phyloP scores from a whole-genome alignment of 2,113 vertebrate genomes.

The Jaculus jaculus region DNA sequence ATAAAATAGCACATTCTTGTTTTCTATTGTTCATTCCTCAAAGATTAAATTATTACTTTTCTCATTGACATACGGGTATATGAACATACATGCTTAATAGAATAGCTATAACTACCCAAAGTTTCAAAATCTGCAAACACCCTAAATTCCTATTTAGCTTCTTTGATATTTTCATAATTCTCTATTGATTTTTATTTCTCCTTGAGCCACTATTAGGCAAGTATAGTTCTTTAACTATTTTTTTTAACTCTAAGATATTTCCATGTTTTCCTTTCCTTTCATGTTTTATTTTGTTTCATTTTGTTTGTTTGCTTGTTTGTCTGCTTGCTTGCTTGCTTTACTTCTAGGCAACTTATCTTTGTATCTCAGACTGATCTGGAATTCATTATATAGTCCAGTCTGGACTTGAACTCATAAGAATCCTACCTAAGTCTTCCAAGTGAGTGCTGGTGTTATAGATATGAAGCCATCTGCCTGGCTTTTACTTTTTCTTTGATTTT shows the following conservation, averaged over 20 bases:
- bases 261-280: not conserved
- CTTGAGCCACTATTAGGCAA: not conserved
- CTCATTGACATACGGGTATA: not conserved
- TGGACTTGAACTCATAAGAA: too few species aligned
- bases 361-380: too few species aligned
- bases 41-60: not conserved
- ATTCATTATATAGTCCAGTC: too few species aligned
- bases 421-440: too few species aligned
- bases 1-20: not conserved
- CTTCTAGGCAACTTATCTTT: too few species aligned
- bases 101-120: not conserved
- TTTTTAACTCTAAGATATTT: not conserved
- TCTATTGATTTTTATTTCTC: not conserved
- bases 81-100: too few species aligned
- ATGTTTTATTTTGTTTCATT: too few species aligned
- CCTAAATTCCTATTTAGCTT: not conserved
- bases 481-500: too few species aligned
- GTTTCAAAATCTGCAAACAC: not conserved
- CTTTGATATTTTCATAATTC: not conserved
- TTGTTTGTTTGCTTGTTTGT: not conserved
- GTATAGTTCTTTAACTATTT: not conserved
- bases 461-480: too few species aligned
- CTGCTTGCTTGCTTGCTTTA: too few species aligned
- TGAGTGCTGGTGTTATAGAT: too few species aligned
- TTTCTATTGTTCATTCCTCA: not conserved